Conservation (phyloP, 2,888 invertebrate genomes). For the Loripinus fragilis region DNA sequence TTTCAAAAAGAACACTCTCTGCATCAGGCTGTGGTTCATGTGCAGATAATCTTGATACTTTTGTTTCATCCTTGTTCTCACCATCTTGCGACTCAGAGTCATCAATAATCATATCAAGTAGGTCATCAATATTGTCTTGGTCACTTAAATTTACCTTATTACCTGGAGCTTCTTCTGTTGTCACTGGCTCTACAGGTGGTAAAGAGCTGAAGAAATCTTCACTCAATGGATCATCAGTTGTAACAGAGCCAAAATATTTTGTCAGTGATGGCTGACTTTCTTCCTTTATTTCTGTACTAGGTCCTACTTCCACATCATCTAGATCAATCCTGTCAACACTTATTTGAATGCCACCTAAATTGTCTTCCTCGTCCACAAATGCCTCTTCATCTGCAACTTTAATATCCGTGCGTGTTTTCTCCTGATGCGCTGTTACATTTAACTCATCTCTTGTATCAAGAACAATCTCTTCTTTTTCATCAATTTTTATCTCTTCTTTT, state of each 20-base stretch:
- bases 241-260: conserved; percentile 71
- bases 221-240: conserved; percentile 60
- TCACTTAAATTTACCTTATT: conserved; percentile 18
- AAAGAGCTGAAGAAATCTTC: conserved; percentile 70
- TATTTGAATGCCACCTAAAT: conserved; percentile 7
- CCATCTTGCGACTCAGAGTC: conserved; percentile 29
- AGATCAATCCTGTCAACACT: not conserved
- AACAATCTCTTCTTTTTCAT: conserved; percentile 25
- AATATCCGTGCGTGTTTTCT: too few species aligned
- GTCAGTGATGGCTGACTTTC: conserved; percentile 60
- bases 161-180: conserved; percentile 26
- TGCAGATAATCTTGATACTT: conserved; percentile 28
- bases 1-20: conserved; percentile 66
- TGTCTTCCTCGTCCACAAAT: not conserved
- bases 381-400: not conserved
- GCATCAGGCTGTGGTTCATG: conserved; percentile 32
- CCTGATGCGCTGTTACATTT: not conserved
- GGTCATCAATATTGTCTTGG: conserved; percentile 27
- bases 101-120: conserved; percentile 36
- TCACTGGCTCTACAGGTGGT: conserved; percentile 40
- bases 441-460: too few species aligned
- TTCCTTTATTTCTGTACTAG: conserved; percentile 22
- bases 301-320: conserved; percentile 12
- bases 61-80: not conserved
- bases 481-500: conserved; percentile 17